A percentile compares a stretch with the other conserved stretches of the same genome.
phyloP scores from a whole-genome alignment of 2,888 invertebrate species.

The Girardia tigrina region DNA sequence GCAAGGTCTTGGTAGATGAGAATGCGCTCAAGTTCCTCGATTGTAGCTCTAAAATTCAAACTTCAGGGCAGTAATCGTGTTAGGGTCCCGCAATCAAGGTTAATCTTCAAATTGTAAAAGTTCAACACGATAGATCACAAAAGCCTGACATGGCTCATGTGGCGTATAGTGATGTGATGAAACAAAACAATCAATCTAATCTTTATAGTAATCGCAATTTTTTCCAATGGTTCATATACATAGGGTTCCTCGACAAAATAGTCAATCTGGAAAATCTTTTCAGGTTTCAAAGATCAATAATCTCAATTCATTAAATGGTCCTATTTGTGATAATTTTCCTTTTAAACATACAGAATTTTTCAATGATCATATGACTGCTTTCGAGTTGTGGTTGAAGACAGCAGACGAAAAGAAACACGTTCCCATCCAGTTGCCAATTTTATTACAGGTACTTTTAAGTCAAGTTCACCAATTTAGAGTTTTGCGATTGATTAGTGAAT shows the following conservation, averaged over 20 bases:
- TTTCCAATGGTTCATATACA: no score
- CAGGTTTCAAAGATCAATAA: background rate
- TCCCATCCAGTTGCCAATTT: constrained; percentile 44
- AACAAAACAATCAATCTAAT: background rate
- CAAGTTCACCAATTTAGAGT: constrained; percentile 80
- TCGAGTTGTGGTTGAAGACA: constrained; percentile 79
- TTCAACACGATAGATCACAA: no score
- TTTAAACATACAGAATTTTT: constrained; percentile 58
- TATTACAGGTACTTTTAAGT: constrained; percentile 52
- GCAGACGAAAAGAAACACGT: constrained; percentile 72
- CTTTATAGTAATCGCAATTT: no score
- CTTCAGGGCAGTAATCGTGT: no score
- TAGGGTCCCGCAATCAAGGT: no score
- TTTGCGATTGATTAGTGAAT: constrained; percentile 74
- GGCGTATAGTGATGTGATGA: background rate
- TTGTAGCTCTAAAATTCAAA: no score
- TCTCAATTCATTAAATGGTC: background rate
- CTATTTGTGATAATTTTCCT: background rate
- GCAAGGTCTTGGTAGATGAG: no score
- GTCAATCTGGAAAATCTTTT: background rate
- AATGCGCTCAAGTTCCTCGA: no score
- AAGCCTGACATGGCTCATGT: background rate
- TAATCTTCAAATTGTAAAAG: no score
- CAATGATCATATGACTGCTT: constrained; percentile 89
- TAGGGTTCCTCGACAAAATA: background rate